A percentile compares a stretch with the other conserved stretches of the same genome.
phyloP scores from a whole-genome alignment of 1,140 invertebrate species.

The Macrosteles quadrilineatus region DNA sequence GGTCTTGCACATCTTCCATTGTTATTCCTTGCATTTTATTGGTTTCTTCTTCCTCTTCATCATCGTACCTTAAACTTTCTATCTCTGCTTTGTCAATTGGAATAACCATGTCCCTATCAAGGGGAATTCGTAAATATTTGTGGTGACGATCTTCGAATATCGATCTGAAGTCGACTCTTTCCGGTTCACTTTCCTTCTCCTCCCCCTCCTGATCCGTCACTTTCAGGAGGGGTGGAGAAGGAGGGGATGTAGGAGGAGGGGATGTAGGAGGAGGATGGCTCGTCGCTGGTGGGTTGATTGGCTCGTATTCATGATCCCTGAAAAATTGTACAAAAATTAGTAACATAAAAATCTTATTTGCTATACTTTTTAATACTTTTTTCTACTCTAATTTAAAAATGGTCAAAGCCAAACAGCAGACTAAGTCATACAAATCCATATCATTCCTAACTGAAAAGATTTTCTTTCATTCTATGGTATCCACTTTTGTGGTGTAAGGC shows the following conservation, averaged over 20 bases:
- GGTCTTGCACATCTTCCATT: constrained; percentile 54
- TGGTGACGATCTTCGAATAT: not conserved
- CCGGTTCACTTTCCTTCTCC: constrained; percentile 27
- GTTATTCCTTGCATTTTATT: constrained; percentile 38
- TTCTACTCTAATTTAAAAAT: not conserved
- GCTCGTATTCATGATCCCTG: constrained; percentile 89
- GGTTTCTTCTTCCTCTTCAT: constrained; percentile 31
- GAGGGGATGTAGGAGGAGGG: too few species aligned
- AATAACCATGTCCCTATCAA: constrained; percentile 36
- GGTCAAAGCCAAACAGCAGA: not conserved
- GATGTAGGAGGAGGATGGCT: constrained; percentile 22
- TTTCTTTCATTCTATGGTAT: too few species aligned
- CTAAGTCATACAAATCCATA: too few species aligned
- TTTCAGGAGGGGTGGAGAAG: constrained; percentile 39
- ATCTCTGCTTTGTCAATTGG: constrained; percentile 32
- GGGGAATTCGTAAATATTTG: constrained; percentile 38
- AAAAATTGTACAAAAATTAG: constrained; percentile 35
- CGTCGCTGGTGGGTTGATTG: constrained; percentile 54
- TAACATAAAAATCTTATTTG: too few species aligned
- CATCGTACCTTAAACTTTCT: constrained; percentile 34
- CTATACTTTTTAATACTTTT: not conserved
- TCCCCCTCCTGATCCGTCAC: constrained; percentile 19
- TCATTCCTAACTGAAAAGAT: too few species aligned
- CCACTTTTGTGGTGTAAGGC: too few species aligned
- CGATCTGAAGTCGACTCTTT: constrained; percentile 2